Conservation (phyloP, 2,888 invertebrate species). For the Calliscelio sp. region DNA sequence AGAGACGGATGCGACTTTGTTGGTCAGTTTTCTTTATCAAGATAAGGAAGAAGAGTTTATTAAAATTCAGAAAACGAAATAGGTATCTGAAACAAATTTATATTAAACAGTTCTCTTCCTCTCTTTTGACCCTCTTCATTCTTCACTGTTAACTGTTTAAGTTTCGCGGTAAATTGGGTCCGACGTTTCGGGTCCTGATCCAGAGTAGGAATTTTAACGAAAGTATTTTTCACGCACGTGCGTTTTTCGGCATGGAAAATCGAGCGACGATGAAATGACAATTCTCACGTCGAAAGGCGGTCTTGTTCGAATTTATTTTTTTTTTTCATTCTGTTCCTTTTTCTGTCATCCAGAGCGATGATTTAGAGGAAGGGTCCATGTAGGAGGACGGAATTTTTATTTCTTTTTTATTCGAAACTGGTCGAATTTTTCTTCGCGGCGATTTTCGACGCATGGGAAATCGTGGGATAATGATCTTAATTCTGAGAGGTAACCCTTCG, state of each 20-base stretch:
- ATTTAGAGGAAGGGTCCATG: slow-evolving; percentile 37
- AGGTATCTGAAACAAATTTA: too few species aligned
- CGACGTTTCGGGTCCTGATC: slow-evolving; percentile 38
- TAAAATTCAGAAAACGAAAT: too few species aligned
- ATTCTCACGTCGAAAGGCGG: slow-evolving; percentile 61
- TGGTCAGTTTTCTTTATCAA: too few species aligned
- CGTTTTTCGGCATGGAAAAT: slow-evolving; percentile 69
- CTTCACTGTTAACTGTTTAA: too few species aligned
- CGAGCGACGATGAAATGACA: slow-evolving; percentile 62
- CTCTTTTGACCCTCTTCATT: too few species aligned
- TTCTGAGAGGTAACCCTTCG: slow-evolving; percentile 31
- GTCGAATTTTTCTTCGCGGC: slow-evolving; percentile 19
- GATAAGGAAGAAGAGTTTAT: too few species aligned
- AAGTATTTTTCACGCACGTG: slow-evolving; percentile 66
- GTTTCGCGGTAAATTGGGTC: slow-evolving; percentile 51
- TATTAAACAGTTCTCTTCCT: too few species aligned
- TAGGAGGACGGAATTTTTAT: slow-evolving; percentile 39
- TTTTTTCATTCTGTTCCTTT: slow-evolving; percentile 10
- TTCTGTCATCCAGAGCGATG: slow-evolving; percentile 40
- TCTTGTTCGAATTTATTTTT: slow-evolving; percentile 43
- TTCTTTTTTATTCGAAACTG: slow-evolving; percentile 35
- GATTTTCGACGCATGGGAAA: slow-evolving; percentile 42
- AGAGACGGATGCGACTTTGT: too few species aligned
- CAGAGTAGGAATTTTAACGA: slow-evolving; percentile 59
- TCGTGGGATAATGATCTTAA: slow-evolving; percentile 43